Conservation (phyloP, 2,888 invertebrate genomes). For the Drosophila paucipuncta region DNA sequence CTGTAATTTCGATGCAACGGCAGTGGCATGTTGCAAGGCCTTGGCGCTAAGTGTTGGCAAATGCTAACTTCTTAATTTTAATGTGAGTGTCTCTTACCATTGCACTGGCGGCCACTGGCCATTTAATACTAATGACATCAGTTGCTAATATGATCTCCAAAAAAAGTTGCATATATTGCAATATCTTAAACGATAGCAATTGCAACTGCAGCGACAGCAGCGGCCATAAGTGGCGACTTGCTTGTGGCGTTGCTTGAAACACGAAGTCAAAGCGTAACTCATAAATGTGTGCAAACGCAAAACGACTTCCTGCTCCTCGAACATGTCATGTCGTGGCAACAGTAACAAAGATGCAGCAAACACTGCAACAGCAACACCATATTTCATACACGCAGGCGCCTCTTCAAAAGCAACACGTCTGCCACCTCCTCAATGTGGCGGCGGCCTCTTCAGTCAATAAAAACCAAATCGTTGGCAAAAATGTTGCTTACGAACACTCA, state of each 20-base stretch:
- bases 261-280: slow-evolving; percentile 71
- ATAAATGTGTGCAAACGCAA: slow-evolving; percentile 79
- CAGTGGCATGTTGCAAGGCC: slow-evolving; percentile 64
- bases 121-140: slow-evolving; percentile 68
- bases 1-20: slow-evolving; percentile 42
- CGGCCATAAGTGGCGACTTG: slow-evolving; percentile 63
- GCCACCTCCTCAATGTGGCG: slow-evolving; percentile 34
- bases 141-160: slow-evolving; percentile 56
- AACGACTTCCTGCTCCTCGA: slow-evolving; percentile 79
- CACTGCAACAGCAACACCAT: slow-evolving; percentile 53
- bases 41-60: slow-evolving; percentile 65
- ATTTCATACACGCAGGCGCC: slow-evolving; percentile 71
- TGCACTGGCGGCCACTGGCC: slow-evolving; percentile 39
- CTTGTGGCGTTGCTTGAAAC: slow-evolving; percentile 70
- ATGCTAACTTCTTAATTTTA: slow-evolving; percentile 72
- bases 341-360: slow-evolving; percentile 39
- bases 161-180: slow-evolving; percentile 50
- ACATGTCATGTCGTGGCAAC: slow-evolving; percentile 66
- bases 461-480: slow-evolving; percentile 63
- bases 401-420: slow-evolving; percentile 59
- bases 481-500: slow-evolving; percentile 60
- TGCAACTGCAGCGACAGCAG: slow-evolving; percentile 1
- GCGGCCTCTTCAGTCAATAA: slow-evolving; percentile 80
- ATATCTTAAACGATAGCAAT: slow-evolving; percentile 41
- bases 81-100: slow-evolving; percentile 66